These are phyloP conservation scores for Perithous albicinctus DNA, from an alignment of 2,888 invertebrate genomes.

Conservation along the genomic window DNA sequence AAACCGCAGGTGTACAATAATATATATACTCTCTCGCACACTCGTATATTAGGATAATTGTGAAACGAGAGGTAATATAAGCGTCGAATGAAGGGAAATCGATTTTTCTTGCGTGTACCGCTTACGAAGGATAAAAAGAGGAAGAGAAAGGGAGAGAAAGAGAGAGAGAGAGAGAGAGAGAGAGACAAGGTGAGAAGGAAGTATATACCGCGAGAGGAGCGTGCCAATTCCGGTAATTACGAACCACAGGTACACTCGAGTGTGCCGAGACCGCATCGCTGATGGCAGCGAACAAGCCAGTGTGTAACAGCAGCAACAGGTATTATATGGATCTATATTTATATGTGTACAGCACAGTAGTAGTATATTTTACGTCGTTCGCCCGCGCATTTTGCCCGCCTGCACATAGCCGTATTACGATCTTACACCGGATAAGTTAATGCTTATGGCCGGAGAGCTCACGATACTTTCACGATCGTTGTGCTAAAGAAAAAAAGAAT, in stretches of 20 bases:
- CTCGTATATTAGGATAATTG: conserved; percentile 56
- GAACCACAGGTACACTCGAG: conserved; percentile 63
- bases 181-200: conserved; percentile 34
- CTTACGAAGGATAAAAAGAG: conserved; percentile 10
- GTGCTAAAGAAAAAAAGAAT: conserved; percentile 8
- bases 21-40: not conserved
- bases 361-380: conserved; percentile 47
- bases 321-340: conserved; percentile 27
- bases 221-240: conserved; percentile 68
- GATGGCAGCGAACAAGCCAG: conserved; percentile 48
- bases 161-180: conserved; percentile 15
- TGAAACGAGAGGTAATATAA: conserved; percentile 52
- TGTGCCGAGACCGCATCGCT: conserved; percentile 54
- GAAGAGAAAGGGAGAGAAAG: conserved; percentile 7
- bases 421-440: conserved; percentile 68
- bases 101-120: conserved; percentile 50
- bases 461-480: conserved; percentile 66
- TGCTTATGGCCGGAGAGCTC: conserved; percentile 56
- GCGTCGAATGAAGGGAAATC: conserved; percentile 61
- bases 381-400: conserved; percentile 54
- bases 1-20: conserved; percentile 8
- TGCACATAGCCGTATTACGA: conserved; percentile 62
- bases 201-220: conserved; percentile 58
- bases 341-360: conserved; percentile 13
- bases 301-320: conserved; percentile 55